Evolutionary conservation across 2,888 invertebrate genomes (phyloP), one percentile per base, ranked within the genome.

Genomic region (Dione vanillae): DNA sequence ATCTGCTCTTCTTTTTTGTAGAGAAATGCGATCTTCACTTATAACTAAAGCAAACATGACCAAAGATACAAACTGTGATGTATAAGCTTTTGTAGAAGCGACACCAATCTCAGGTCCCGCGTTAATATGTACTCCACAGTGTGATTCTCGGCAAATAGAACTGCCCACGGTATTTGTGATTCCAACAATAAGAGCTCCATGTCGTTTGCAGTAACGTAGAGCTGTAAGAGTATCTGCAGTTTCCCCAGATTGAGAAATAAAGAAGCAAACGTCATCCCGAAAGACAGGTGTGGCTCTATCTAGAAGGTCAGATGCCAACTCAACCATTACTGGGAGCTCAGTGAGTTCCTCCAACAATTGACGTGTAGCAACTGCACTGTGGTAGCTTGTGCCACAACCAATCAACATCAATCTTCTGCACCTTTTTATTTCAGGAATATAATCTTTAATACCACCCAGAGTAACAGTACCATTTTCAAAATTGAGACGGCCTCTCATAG

Each of bases 81-180:
- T 99, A 91, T 99, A 99, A 0, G 99, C 99, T 93, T 99, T 99
- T 5, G 99, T 99, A 59, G 99, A 99, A 43, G 99, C 99, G 1
- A 99, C 99, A 90, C 99, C 99, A 79, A 99, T 99, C 94, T 99
- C 99, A 7, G 99, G 99, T 0, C 99, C 99, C 45, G 99, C 99
- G 87, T 99, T 99, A 79, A 99, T 98, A 89, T 99, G 99, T 16
- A 99, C 98, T 77, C 99, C 99, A 85, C 99, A 99, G 84, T 99
- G 99, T 8, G 99, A 98, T 91, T 99, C 99, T 37, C 99, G 97
- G 86, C 99, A 99, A 80, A 99, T 99, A 73, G 98, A 99, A 84
- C 98, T 98, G 59, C 99, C 99, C 0, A 99, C 99, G 0, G 99
- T 99, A 89, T 99, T 99, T 45, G 99, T 99, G 75, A 99, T 97